These are phyloP conservation scores for Gobio gobio DNA, from an alignment of 2,113 vertebrate genomes.

Conservation along the genomic window DNA sequence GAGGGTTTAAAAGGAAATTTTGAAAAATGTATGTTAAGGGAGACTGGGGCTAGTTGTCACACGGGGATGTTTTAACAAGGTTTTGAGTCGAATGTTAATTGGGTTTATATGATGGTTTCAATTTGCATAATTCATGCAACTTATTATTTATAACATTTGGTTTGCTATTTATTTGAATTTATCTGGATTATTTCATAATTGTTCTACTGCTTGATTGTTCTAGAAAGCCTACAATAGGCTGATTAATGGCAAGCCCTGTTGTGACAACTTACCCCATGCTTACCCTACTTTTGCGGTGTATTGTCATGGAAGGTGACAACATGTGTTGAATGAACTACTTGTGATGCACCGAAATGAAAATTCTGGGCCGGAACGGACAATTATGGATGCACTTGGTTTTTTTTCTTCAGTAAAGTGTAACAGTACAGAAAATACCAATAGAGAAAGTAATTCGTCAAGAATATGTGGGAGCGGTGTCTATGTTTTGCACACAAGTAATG, in stretches of 20 bases:
- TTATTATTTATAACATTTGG: too few relatives aligned
- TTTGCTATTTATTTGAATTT: background rate
- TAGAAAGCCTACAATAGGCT: background rate
- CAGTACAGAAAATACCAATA: background rate
- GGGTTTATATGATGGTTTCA: background rate
- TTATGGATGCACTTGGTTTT: too few relatives aligned
- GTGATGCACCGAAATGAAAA: too few relatives aligned
- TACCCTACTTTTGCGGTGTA: background rate
- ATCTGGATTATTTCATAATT: background rate
- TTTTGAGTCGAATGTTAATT: background rate
- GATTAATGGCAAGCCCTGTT: background rate
- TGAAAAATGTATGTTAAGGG: slow-evolving; percentile 57
- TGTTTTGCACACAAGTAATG: background rate
- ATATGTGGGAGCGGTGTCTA: background rate
- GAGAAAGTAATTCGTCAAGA: background rate
- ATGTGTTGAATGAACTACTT: background rate
- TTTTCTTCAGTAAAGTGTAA: background rate
- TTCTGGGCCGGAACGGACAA: too few relatives aligned
- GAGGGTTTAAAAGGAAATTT: slow-evolving; percentile 54
- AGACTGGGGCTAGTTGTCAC: background rate
- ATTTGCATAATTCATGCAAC: background rate
- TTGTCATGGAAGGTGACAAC: background rate
- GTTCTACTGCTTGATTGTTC: background rate
- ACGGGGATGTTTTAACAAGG: background rate
- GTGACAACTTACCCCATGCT: background rate